Evolutionary conservation across 2,113 vertebrate genomes (phyloP).

Genomic region (Lamprotornis superbus): DNA sequence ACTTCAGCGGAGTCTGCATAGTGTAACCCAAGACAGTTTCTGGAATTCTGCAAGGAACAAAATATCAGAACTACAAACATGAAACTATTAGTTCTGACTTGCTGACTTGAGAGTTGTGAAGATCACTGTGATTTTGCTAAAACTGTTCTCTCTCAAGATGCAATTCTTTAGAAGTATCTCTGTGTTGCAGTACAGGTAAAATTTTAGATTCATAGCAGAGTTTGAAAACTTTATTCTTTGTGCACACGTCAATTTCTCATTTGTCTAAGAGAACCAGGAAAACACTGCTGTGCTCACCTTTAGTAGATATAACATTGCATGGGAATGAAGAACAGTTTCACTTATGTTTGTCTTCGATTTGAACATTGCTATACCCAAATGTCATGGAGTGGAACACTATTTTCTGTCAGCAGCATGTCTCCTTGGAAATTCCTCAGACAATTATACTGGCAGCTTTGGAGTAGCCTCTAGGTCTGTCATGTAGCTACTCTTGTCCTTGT

Average conservation of each 20-base stretch:
- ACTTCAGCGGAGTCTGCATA: not conserved
- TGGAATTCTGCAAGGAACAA: not conserved
- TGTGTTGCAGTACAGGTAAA: not conserved
- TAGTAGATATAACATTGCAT: not conserved
- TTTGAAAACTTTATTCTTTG: not conserved
- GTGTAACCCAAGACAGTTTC: not conserved
- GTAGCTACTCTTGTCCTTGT: constrained; percentile 9
- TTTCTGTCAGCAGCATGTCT: constrained; percentile 19
- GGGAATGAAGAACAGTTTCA: not conserved
- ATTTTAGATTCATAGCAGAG: not conserved
- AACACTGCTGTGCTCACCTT: not conserved
- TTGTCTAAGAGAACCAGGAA: not conserved
- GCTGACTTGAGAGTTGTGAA: not conserved
- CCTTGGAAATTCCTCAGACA: constrained; percentile 19
- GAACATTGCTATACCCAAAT: not conserved
- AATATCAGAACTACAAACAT: not conserved
- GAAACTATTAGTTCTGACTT: not conserved
- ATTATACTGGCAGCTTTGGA: not conserved
- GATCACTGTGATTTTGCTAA: not conserved
- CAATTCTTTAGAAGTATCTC: not conserved
- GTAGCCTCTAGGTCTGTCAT: constrained; percentile 5
- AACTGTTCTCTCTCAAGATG: not conserved
- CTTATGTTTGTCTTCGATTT: not conserved
- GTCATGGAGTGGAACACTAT: not conserved
- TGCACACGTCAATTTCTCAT: not conserved